Evolutionary conservation across 1,140 invertebrate species (phyloP), one percentile per base, ranked within the genome.

Genomic region (Trypoxylus dichotomus): DNA sequence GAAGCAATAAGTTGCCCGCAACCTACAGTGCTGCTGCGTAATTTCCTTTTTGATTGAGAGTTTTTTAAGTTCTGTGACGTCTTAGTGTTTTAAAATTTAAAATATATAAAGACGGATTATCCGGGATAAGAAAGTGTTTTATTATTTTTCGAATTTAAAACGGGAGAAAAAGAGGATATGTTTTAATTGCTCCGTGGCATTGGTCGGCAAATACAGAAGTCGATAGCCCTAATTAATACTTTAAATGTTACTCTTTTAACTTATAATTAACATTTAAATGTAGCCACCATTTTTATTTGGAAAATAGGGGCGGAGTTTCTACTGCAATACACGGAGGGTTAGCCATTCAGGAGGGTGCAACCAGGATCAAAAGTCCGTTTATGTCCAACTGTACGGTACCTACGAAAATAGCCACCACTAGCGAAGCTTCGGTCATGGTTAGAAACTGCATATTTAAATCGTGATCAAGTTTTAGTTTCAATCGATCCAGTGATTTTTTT

Each of bases 321-420:
- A 5, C 13, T 19, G 60, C 21, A 24, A 1, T 27, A 63, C 21
- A 63, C 60, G 60, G 25, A 63, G 60, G 60, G 60, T 63, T 47
- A 63, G 60, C 60, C 60, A 63, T 13, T 63, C 60, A 63, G n/a
- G 60, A 63, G 60, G 60, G 60, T 63, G 60, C 60, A 63, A 11
- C 60, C 6, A 63, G 13, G 24, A 63, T 63, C 60, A 63, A 63
- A 63, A 25, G 60, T 63, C 60, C 60, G 60, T 63, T 63, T 63
- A 27, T 27, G 60, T 63, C 60, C 60, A 63, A 63, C 60, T 63
- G 60, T 63, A 63, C 25, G 60, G 21, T 5, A 63, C 60, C 10
- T 21, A 63, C 60, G 5, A 13, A 63, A 63, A 63, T 63, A 63
- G 60, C 60, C 60, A 63, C 60, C 60, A 63, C 60, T 63, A 63